Evolutionary conservation across 2,888 invertebrate genomes (phyloP), one percentile per base, ranked within the genome.

Genomic region (Eupithecia centaureata): DNA sequence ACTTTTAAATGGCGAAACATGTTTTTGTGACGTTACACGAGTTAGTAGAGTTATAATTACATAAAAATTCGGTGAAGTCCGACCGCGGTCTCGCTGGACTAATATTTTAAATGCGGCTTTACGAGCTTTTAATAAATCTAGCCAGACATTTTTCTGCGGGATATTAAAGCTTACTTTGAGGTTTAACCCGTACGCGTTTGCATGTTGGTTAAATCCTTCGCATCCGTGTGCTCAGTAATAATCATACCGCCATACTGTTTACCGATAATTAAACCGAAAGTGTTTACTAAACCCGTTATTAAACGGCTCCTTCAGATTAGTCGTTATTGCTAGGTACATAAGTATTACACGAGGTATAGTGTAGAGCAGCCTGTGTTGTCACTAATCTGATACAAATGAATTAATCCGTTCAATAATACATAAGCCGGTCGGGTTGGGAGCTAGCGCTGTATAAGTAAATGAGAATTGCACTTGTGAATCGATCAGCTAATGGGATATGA

Each of bases 401-500:
- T 74, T 69, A 58, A 68, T 66, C 56, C 65, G 67, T 69, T 73
- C 67, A 73, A 69, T 70, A 71, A 68, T 63, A 72, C 69, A 73
- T 69, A 68, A 73, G 71, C 70, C 63, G 58, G 68, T 71, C 69
- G 70, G 70, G 68, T 71, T 70, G 70, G 71, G 68, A 69, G 68
- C 70, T 71, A 71, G 71, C 65, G 69, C 67, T 71, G 72, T 75
- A 77, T 73, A 75, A 73, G 74, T 74, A 75, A 73, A 87, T 84
- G 85, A 86, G 85, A 82, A 85, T 84, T 85, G 88, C 86, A 88
- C 87, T 87, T 86, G 88, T 87, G 86, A 87, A 91, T 89, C 89
- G 91, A 91, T 91, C 90, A 90, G 88, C 88, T 91, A 92, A 92
- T 91, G 91, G 91, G 88, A 91, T 92, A 91, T 89, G 91, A 91